Evolutionary conservation across 2,113 vertebrate species (phyloP), one percentile per base, ranked within the genome.

Genomic region (Cyprinodon brontotheroides): DNA sequence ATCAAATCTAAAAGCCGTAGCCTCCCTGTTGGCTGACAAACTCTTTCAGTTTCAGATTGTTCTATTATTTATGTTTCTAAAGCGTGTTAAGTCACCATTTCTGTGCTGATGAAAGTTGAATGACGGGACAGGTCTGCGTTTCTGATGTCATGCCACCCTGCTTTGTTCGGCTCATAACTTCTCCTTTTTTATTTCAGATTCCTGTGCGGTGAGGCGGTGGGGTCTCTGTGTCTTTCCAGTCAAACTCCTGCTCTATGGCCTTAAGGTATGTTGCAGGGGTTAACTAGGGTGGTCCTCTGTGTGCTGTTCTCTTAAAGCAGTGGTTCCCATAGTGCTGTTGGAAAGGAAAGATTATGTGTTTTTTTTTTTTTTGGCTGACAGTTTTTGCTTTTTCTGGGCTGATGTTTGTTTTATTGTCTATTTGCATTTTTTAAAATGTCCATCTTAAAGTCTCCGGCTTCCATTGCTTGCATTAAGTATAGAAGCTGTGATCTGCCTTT

Each of bases 201-300:
- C 36, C 78, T 65, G 87, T 83, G 85, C 85, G 72, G 65, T 50
- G 62, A 65, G 63, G 78, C 79, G 81, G 79, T 75, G 50, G 50
- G 50, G 50, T 57, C 17, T 57, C 64, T 61, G 62, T 74, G 69
- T 79, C 64, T 70, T 70, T 81, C 78, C 77, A 80, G 40, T 72
- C 62, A 77, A 79, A 68, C 57, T 50, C 20, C 64, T 81, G 82
- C 82, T 90, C 91, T 91, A 93, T 94, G 92, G 92, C 92, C 89
- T 86, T 89, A 86, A 92, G 93, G 93, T 94, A 92, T 20, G 79
- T 83, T 63, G 80, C 72, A 72, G 7, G 15, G 63, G 64, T 79
- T 83, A 53, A 80, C 47, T 48, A 38, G 11, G 65, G 67, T 43
- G 47, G 68, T 80, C 60, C 71, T 43, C 50, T 37, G 37, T 53